phyloP scores from a whole-genome alignment of 2,113 vertebrate species.

The Osmerus eperlanus region DNA sequence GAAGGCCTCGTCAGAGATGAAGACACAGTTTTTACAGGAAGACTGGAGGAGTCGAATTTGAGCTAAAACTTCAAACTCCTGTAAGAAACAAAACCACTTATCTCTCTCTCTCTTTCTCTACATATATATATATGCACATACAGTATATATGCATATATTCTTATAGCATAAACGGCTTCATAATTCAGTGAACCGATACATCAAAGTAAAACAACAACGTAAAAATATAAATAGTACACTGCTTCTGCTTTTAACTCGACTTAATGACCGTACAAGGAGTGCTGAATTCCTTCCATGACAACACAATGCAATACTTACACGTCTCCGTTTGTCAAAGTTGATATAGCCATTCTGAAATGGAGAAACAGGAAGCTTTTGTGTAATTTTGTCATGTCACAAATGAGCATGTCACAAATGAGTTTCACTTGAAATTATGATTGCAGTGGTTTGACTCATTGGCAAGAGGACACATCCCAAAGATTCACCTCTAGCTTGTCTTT shows the following conservation, averaged over 20 bases:
- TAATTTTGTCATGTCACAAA: background rate
- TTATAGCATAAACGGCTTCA: background rate
- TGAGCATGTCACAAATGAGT: background rate
- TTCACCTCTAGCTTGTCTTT: constrained; percentile 83
- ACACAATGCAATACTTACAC: constrained; percentile 66
- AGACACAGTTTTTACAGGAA: constrained; percentile 80
- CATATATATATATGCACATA: no score
- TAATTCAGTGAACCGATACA: no score
- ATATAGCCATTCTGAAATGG: constrained; percentile 83
- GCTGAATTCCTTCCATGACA: background rate
- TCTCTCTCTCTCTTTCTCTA: background rate
- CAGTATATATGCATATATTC: no score
- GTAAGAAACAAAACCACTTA: constrained; percentile 26
- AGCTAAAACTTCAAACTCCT: constrained; percentile 89
- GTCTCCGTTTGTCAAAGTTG: constrained; percentile 90
- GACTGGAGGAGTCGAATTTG: constrained; percentile 85
- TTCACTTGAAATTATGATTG: background rate
- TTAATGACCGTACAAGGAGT: no score
- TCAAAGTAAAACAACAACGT: no score
- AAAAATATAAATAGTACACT: no score
- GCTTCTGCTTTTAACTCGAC: no score
- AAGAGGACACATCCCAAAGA: background rate
- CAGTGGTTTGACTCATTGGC: background rate
- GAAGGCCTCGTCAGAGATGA: constrained; percentile 72
- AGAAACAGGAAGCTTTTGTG: constrained; percentile 17